phyloP scores from a whole-genome alignment of 2,888 invertebrate genomes.

The Brenthis hecate region DNA sequence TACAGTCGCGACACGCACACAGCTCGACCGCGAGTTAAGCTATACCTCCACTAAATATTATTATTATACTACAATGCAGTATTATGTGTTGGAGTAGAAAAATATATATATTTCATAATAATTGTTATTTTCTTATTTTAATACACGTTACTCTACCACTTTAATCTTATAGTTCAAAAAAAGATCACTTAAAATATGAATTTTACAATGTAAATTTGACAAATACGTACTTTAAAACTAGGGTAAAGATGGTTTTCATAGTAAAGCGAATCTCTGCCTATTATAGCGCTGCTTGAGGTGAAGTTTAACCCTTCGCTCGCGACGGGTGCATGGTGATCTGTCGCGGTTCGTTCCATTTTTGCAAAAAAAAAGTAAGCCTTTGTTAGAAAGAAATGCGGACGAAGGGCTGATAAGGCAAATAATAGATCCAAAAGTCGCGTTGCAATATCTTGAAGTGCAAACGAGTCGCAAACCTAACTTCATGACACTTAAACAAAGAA shows the following conservation, averaged over 20 bases:
- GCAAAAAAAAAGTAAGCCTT: constrained; percentile 24
- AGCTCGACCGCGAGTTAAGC: constrained; percentile 27
- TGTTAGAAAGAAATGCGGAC: constrained; percentile 25
- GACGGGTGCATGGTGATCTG: constrained; percentile 30
- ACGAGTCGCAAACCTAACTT: neutral
- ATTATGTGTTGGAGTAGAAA: neutral
- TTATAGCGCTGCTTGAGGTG: neutral
- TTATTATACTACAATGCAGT: neutral
- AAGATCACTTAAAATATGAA: too few species aligned
- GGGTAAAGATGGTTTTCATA: neutral
- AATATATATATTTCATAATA: neutral
- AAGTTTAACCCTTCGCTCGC: neutral
- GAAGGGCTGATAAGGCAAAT: constrained; percentile 27
- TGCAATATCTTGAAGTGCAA: constrained; percentile 6
- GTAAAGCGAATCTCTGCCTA: neutral
- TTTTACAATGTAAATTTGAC: too few species aligned
- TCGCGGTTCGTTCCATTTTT: constrained; percentile 17
- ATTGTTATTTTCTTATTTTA: too few species aligned
- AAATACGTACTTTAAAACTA: too few species aligned
- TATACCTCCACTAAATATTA: neutral
- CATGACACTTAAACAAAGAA: too few species aligned
- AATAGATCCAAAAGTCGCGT: constrained; percentile 13
- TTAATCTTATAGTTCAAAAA: too few species aligned
- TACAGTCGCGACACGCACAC: constrained; percentile 32
- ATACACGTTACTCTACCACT: too few species aligned